Evolutionary conservation across 2,888 invertebrate species (phyloP).

Genomic region (Sesamia inferens): DNA sequence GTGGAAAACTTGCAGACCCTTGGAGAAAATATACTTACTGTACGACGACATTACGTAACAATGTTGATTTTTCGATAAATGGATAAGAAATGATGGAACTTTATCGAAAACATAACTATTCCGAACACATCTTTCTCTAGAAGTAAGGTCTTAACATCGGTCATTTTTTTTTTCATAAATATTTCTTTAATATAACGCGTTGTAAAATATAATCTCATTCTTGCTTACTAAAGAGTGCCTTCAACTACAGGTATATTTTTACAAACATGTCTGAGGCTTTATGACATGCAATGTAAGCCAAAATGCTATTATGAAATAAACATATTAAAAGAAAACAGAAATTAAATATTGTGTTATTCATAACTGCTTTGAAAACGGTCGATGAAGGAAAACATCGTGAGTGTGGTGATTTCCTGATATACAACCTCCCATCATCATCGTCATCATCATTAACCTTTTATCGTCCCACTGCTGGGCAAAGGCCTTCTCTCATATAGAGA

Average conservation of each 20-base stretch:
- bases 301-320: too few species aligned
- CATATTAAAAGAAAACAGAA: not conserved
- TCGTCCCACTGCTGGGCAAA: too few species aligned
- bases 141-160: too few species aligned
- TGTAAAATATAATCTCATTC: not conserved
- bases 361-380: not conserved
- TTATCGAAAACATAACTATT: not conserved
- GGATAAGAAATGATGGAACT: conserved; percentile 16
- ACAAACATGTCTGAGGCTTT: too few species aligned
- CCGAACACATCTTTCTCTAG: not conserved
- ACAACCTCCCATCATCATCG: too few species aligned
- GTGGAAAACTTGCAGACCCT: conserved; percentile 75
- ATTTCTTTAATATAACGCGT: not conserved
- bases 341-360: not conserved
- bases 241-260: too few species aligned
- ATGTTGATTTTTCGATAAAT: conserved; percentile 27
- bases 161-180: not conserved
- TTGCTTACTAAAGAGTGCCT: too few species aligned
- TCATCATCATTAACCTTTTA: too few species aligned
- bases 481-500: too few species aligned
- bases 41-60: conserved; percentile 53
- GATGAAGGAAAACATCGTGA: not conserved
- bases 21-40: conserved; percentile 51
- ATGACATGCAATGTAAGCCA: too few species aligned
- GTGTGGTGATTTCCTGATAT: not conserved